Conservation (phyloP, 1,140 invertebrate species). For the Aphidius gifuensis region DNA sequence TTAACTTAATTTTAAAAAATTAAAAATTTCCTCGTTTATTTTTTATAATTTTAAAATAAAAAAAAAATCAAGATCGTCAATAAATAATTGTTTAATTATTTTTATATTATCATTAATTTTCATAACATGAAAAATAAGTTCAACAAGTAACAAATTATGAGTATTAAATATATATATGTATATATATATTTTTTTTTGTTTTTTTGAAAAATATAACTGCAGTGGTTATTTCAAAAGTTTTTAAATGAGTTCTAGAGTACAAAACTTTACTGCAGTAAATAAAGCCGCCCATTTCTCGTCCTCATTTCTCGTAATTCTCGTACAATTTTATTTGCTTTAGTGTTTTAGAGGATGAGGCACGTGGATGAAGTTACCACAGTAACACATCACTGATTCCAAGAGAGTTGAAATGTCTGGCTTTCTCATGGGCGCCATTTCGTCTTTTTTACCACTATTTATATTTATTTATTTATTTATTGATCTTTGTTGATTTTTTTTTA, state of each 20-base stretch:
- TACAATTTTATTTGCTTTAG: conserved; percentile 13
- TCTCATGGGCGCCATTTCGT: not conserved
- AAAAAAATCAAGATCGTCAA: too few relatives aligned
- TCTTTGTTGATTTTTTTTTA: not conserved
- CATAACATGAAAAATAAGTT: too few relatives aligned
- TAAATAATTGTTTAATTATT: too few relatives aligned
- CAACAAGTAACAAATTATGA: too few relatives aligned
- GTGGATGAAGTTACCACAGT: conserved; percentile 1
- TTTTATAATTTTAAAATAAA: too few relatives aligned
- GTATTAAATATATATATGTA: too few relatives aligned
- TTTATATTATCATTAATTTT: too few relatives aligned
- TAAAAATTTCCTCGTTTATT: too few relatives aligned
- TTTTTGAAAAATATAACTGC: too few relatives aligned
- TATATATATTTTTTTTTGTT: too few relatives aligned
- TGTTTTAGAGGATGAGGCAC: too few relatives aligned
- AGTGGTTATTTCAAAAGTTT: not conserved
- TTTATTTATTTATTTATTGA: not conserved
- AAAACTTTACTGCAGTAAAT: not conserved
- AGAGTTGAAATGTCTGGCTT: not conserved
- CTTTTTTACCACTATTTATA: not conserved
- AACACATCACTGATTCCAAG: conserved; percentile 15
- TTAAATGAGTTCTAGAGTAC: not conserved
- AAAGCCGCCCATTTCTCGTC: conserved; percentile 3
- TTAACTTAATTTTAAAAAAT: too few relatives aligned
- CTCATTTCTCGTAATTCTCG: conserved; percentile 14